Base-by-base conservation (phyloP, 2,113 vertebrate genomes). In the Actenoides lindsayi region DNA sequence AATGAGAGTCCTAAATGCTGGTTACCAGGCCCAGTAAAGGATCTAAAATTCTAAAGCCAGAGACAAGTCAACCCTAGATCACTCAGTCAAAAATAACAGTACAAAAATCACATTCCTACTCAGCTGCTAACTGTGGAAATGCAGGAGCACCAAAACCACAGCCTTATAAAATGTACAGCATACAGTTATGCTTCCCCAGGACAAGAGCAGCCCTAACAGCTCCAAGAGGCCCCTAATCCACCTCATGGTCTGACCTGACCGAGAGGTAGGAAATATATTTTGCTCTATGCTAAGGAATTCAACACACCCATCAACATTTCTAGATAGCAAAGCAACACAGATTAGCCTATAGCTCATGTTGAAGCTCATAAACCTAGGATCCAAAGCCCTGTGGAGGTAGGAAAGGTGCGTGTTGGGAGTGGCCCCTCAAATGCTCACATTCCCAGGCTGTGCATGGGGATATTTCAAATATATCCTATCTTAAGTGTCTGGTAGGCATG, bases 231-330 rank as follows among this genome's bases (percentile, higher is more conserved):
- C 16, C 17, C 39, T 65, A 68, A 63, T 14, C 37, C n/a, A 70
- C 13, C 50, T 54, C 0, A 0, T 2, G 3, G 33, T 77, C 56
- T 50, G 54, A 18, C 50, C 76, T 83, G 59, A 33, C 13, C 39
- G 41, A 77, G 37, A 81, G 39, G 33, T 80, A 48, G 50, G 73
- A 86, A 86, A 62, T 25, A 27, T 2, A 8, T 53, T 92, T 81
- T 48, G 15, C 73, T 44, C 24, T 37, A 35, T 51, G 51, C 37
- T 54, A 23, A 46, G 46, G 73, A 84, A 74, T 67, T 62, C 46
- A 91, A 65, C 50, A 56, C 30, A 27, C 23, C 31, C 27, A 62
- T 51, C 50, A 96, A 80, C 12, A 20, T 81, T 94, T 96, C 76
- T 63, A 91, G 68, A 62, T 2, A 60, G 21, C 44, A 65, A 95